These are phyloP conservation scores for Frieseomelitta varia DNA, from an alignment of 1,140 invertebrate genomes.

Conservation along the genomic window DNA sequence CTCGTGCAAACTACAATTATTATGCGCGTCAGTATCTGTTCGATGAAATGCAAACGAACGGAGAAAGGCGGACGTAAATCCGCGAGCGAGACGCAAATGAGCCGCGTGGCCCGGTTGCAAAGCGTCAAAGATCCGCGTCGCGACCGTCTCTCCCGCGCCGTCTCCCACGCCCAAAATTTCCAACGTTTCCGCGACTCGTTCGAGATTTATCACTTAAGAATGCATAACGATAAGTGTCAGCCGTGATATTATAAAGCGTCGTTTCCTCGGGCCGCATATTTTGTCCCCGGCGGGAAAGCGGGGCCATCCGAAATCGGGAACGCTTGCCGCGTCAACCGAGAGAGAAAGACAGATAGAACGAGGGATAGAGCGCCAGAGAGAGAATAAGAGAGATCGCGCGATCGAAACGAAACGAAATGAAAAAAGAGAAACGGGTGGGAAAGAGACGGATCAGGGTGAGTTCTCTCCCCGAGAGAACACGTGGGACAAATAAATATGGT, in stretches of 20 bases:
- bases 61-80: not conserved
- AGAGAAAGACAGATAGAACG: not conserved
- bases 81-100: not conserved
- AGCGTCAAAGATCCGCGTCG: constrained; percentile 6
- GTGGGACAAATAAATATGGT: constrained; percentile 66
- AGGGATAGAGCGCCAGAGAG: too few species aligned
- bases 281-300: constrained; percentile 16
- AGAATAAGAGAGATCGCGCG: not conserved
- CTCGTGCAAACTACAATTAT: not conserved
- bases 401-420: not conserved
- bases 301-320: constrained; percentile 37
- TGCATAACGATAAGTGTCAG: constrained; percentile 63
- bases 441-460: not conserved
- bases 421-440: not conserved
- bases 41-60: not conserved
- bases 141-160: not conserved
- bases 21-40: not conserved
- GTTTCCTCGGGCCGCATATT: constrained; percentile 53
- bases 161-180: not conserved
- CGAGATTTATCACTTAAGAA: constrained; percentile 58
- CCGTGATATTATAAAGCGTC: constrained; percentile 53
- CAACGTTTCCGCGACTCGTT: constrained; percentile 34
- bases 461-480: constrained; percentile 42
- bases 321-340: not conserved
- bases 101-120: not conserved